phyloP scores from a whole-genome alignment of 2,113 vertebrate genomes.

The Neogobius melanostomus region DNA sequence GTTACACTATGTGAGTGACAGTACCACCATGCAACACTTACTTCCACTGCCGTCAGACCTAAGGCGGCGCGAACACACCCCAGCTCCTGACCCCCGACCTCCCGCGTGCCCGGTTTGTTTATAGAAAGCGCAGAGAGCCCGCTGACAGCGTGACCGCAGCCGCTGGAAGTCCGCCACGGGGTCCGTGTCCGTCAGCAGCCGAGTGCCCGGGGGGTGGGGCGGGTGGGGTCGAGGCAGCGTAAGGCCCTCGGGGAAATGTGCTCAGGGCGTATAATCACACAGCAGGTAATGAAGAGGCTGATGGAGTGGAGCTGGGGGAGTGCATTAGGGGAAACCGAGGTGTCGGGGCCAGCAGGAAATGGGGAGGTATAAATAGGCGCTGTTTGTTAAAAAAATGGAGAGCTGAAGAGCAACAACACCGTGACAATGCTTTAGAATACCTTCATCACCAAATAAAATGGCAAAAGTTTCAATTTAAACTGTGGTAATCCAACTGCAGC shows the following conservation, averaged over 20 bases:
- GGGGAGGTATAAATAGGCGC: neutral
- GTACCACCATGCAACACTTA: neutral
- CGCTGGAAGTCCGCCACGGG: neutral
- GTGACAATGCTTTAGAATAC: neutral
- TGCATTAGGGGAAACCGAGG: constrained; percentile 2
- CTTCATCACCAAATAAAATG: too few relatives aligned
- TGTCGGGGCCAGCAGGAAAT: constrained; percentile 1
- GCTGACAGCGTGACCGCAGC: neutral
- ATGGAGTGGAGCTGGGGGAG: neutral
- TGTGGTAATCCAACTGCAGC: too few relatives aligned
- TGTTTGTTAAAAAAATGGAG: neutral
- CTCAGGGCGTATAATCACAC: constrained; percentile 7
- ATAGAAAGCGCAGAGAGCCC: neutral
- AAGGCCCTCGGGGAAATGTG: neutral
- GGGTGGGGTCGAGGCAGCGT: neutral
- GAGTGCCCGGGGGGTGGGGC: neutral
- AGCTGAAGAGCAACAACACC: neutral
- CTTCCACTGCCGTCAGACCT: neutral
- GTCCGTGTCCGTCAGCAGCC: neutral
- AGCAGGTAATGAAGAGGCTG: constrained; percentile 11
- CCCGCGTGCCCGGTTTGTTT: neutral
- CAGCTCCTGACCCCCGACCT: neutral
- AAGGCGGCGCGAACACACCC: neutral
- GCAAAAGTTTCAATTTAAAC: too few relatives aligned
- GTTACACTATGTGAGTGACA: too few relatives aligned